Base-by-base conservation (phyloP, 1,140 invertebrate species). In the Arctopsyche grandis region DNA sequence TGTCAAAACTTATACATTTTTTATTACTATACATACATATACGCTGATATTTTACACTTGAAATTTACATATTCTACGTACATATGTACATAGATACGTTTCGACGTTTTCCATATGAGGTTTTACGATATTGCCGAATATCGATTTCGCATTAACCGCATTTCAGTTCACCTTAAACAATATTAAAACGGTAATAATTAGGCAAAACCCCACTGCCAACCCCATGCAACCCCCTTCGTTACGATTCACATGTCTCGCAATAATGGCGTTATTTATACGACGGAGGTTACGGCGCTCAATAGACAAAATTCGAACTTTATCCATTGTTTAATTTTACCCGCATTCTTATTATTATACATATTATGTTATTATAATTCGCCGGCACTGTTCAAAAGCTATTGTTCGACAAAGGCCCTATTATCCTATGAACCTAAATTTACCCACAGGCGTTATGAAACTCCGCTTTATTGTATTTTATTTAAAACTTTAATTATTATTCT, bases 141-240 rank as follows among this genome's bases (percentile, higher is more conserved):
- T 60, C 56, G 56, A 60, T 60, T 60, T 60, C 56, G 56, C 56
- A 60, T 60, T 60, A 60, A 21, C 56, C 56, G 56, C 56, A 60
- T 60, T 60, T 21, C 56, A 21, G 14, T 60, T 21, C 56, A 16
- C 56, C 56, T 60, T 60, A 38, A 38, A 38, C 29, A 38, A 38
- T 38, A 38, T 38, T 38, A 38, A 38, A 38, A 38, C 29, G 29
- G 29, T 38, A 38, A 38, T 38, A 38, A 38, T 38, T 38, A 38
- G 29, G 29, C 29, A 38, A 38, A 38, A 7, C 29, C 29, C 29
- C 29, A 38, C 29, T 38, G 29, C 29, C 29, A 38, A 4, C 29
- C 29, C 29, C 29, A 38, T 38, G 9, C 19, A 56, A 21, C 56
- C 56, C 7, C 16, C 56, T 3, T 21, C 21, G 56, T 19, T 19